Percentiles rank a stretch among this genome's conserved stretches.
Evolutionary conservation across 2,797 vertebrate genomes (phyloP).

Genomic region (Phataginus tricuspis): DNA sequence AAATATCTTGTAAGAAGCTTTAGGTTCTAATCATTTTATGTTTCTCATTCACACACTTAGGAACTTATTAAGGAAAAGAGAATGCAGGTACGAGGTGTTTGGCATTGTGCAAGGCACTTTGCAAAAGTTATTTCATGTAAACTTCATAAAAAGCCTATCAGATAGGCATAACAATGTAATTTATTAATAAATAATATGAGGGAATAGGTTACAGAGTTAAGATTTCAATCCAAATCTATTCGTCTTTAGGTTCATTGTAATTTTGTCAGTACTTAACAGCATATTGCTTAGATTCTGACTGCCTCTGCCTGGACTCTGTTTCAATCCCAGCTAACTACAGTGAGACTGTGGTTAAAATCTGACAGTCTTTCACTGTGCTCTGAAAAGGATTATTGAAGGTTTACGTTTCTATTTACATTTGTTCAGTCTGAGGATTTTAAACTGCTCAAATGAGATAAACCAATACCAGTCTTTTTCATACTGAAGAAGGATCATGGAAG

Average conservation of each 20-base stretch:
- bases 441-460: not conserved
- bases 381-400: not conserved
- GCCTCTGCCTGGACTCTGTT: not conserved
- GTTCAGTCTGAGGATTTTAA: not conserved
- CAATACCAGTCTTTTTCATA: not conserved
- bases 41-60: not conserved
- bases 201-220: not conserved
- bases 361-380: not conserved
- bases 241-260: not conserved
- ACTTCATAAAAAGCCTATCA: not conserved
- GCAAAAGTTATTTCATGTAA: not conserved
- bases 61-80: not conserved
- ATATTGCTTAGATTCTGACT: not conserved
- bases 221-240: not conserved
- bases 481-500: not conserved
- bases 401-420: not conserved
- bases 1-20: not conserved
- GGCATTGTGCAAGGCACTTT: not conserved
- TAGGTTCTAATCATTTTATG: not conserved
- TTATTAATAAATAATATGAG: not conserved
- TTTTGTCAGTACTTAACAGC: not conserved
- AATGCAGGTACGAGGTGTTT: not conserved
- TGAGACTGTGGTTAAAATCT: not conserved
- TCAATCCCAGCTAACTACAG: not conserved
- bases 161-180: not conserved